Evolutionary conservation across 37 sponge, comb jelly and placozoan genomes (phyloP).

Genomic region (Spongilla lacustris): DNA sequence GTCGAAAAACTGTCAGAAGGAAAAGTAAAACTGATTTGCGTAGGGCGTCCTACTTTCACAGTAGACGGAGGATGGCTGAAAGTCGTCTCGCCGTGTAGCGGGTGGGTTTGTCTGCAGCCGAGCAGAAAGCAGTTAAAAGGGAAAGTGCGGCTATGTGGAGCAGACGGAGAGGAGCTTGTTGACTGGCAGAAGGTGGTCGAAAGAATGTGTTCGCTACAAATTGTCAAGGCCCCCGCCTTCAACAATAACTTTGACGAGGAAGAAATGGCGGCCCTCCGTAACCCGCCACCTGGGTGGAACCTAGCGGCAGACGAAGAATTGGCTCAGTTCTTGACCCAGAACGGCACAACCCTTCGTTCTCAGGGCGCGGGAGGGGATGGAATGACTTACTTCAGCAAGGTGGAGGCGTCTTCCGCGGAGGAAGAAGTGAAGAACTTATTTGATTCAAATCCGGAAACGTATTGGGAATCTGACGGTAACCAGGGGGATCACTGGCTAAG

Average conservation of each 20-base stretch:
- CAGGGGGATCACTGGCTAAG: conserved; percentile 76
- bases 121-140: conserved; percentile 24
- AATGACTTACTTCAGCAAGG: conserved; percentile 36
- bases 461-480: conserved; percentile 86
- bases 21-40: conserved; percentile 43
- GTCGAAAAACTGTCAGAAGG: conserved; percentile 52
- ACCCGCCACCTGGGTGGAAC: conserved; percentile 81
- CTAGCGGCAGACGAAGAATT: conserved; percentile 81
- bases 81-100: conserved; percentile 37
- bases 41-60: conserved; percentile 50
- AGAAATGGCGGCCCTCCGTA: conserved; percentile 30
- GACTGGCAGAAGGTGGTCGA: conserved; percentile 65
- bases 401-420: conserved; percentile 59
- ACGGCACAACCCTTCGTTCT: background rate
- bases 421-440: conserved; percentile 41
- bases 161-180: background rate
- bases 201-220: conserved; percentile 45
- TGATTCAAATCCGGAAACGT: conserved; percentile 48
- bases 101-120: conserved; percentile 67
- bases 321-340: conserved; percentile 64
- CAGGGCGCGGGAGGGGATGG: conserved; percentile 13
- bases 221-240: conserved; percentile 21
- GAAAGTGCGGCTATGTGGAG: conserved; percentile 20
- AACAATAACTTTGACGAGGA: conserved; percentile 46
- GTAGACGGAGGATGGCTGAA: conserved; percentile 63